Evolutionary conservation across 1,140 invertebrate species (phyloP).

Genomic region (Meloidogyne floridensis): DNA sequence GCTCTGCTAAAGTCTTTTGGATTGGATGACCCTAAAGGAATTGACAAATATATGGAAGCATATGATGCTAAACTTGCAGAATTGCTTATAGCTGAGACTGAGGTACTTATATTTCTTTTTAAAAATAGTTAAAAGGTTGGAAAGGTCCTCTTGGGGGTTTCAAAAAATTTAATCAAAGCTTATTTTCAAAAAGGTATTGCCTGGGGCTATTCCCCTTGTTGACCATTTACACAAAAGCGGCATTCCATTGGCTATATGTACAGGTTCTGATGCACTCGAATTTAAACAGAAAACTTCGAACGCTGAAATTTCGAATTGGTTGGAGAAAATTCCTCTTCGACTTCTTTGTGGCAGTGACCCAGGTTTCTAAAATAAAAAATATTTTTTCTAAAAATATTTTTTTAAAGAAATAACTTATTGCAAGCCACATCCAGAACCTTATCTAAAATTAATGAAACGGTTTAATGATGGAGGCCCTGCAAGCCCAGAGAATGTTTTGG

Average conservation of each 20-base stretch:
- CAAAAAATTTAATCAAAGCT: slow-evolving; percentile 36
- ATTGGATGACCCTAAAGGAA: neutral
- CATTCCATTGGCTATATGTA: slow-evolving; percentile 83
- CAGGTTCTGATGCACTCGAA: slow-evolving; percentile 79
- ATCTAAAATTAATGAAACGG: slow-evolving; percentile 77
- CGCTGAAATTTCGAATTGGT: slow-evolving; percentile 25
- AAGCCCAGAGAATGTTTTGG: slow-evolving; percentile 75
- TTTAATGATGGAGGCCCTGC: slow-evolving; percentile 74
- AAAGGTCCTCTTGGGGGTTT: no score
- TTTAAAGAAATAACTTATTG: slow-evolving; percentile 18
- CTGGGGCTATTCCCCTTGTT: slow-evolving; percentile 81
- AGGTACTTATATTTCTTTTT: neutral
- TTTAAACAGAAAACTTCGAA: slow-evolving; percentile 66
- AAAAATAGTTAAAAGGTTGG: no score
- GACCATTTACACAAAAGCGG: slow-evolving; percentile 76
- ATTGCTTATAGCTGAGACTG: neutral
- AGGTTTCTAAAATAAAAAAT: slow-evolving; percentile 73
- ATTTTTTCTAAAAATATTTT: neutral
- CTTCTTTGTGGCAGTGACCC: slow-evolving; percentile 83
- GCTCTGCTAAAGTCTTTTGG: slow-evolving; percentile 29
- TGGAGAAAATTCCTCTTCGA: slow-evolving; percentile 42
- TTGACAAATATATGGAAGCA: slow-evolving; percentile 72
- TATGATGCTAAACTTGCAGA: slow-evolving; percentile 66
- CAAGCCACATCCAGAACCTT: slow-evolving; percentile 91
- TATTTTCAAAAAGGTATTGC: slow-evolving; percentile 68